Evolutionary conservation across 2,113 vertebrate species (phyloP).

Genomic region (Empidonax alnorum): DNA sequence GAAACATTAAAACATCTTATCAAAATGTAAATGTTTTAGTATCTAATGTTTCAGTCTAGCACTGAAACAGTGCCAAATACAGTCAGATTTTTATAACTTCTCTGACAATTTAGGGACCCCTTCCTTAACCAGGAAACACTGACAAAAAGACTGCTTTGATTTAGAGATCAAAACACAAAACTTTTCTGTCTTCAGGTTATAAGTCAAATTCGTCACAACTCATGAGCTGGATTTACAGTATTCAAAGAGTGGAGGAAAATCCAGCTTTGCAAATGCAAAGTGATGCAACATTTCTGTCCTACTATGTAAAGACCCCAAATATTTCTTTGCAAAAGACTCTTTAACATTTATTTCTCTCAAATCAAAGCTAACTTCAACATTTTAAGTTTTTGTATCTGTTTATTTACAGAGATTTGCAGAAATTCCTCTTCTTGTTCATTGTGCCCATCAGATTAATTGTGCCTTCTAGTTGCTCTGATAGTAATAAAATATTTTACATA

Average conservation of each 20-base stretch:
- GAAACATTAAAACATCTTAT: not conserved
- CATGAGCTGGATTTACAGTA: not conserved
- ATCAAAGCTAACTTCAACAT: not conserved
- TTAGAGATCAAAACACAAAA: not conserved
- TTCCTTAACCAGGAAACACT: not conserved
- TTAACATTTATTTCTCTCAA: not conserved
- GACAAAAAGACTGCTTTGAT: not conserved
- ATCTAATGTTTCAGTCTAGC: not conserved
- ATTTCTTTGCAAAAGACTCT: not conserved
- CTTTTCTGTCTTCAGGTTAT: not conserved
- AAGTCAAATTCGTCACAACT: not conserved
- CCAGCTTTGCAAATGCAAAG: not conserved
- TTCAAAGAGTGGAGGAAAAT: not conserved
- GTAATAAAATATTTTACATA: not conserved
- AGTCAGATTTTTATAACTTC: not conserved
- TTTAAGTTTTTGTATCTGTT: not conserved
- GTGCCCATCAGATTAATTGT: not conserved
- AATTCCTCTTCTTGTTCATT: not conserved
- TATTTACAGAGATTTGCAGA: not conserved
- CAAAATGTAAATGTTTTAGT: not conserved
- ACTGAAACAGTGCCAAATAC: not conserved
- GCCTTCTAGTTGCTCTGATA: not conserved
- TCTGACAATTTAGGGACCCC: not conserved
- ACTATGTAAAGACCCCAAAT: not conserved
- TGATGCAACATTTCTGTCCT: not conserved